Percentiles rank a stretch among this genome's conserved stretches.
These are phyloP conservation scores for Ibidorhyncha struthersii DNA, from an alignment of 2,113 vertebrate species.

Conservation along the genomic window DNA sequence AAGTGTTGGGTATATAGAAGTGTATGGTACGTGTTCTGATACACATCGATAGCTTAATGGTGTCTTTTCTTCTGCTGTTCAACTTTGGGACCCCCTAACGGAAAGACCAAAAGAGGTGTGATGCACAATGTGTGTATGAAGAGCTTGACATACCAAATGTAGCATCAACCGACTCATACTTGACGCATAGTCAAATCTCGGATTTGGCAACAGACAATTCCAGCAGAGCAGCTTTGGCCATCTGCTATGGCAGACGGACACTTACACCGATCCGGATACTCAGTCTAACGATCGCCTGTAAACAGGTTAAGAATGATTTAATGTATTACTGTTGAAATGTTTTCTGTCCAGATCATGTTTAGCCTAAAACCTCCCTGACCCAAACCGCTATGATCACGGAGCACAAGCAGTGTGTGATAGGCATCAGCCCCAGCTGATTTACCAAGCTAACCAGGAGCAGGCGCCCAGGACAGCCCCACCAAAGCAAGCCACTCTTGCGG, in stretches of 20 bases:
- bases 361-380: background rate
- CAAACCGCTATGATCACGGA: accelerated
- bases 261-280: background rate
- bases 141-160: background rate
- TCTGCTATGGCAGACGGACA: background rate
- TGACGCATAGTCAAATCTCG: background rate
- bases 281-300: background rate
- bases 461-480: background rate
- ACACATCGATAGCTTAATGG: background rate
- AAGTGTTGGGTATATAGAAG: background rate
- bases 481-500: background rate
- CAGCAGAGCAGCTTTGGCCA: background rate
- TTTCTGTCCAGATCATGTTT: background rate
- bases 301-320: background rate
- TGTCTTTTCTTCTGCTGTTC: background rate
- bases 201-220: background rate
- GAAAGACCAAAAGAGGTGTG: background rate
- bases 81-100: background rate
- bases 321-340: background rate
- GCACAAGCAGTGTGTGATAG: too few relatives aligned
- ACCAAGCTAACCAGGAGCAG: background rate
- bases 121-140: background rate
- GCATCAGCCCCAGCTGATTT: background rate
- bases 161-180: background rate
- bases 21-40: background rate